phyloP scores from a whole-genome alignment of 2,797 vertebrate species.

The Xerus rutilus region DNA sequence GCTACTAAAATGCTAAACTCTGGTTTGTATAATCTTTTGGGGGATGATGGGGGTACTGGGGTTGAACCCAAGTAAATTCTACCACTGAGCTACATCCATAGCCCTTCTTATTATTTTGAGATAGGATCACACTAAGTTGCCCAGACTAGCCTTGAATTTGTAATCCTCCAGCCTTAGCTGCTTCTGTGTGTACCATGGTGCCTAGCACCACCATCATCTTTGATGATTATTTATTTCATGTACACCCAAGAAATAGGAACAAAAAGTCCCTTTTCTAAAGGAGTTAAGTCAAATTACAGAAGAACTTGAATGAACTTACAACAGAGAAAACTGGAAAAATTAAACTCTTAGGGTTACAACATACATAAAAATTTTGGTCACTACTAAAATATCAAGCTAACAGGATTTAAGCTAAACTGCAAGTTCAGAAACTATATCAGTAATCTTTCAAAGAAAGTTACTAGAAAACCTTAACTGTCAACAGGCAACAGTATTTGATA shows the following conservation, averaged over 20 bases:
- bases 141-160: too few relatives aligned
- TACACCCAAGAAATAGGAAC: background rate
- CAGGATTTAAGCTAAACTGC: background rate
- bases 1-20: slow-evolving; percentile 11
- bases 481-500: slow-evolving; percentile 30
- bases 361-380: background rate
- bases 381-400: slow-evolving; percentile 45
- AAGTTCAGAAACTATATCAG: background rate
- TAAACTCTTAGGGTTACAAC: slow-evolving; percentile 42
- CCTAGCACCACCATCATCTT: background rate
- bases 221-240: slow-evolving; percentile 39
- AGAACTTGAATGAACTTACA: slow-evolving; percentile 27
- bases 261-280: slow-evolving; percentile 12
- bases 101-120: too few relatives aligned
- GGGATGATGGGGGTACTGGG: too few relatives aligned
- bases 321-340: background rate
- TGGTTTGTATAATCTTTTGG: background rate
- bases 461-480: slow-evolving; percentile 42
- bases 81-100: too few relatives aligned
- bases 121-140: too few relatives aligned
- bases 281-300: background rate
- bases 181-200: background rate
- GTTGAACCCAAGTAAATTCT: too few relatives aligned
- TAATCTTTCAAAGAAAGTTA: slow-evolving; percentile 55
- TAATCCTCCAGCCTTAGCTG: too few relatives aligned